Percentiles rank a stretch among this genome's conserved stretches.
phyloP scores from a whole-genome alignment of 2,888 invertebrate species.

The Melinaea marsaeus region DNA sequence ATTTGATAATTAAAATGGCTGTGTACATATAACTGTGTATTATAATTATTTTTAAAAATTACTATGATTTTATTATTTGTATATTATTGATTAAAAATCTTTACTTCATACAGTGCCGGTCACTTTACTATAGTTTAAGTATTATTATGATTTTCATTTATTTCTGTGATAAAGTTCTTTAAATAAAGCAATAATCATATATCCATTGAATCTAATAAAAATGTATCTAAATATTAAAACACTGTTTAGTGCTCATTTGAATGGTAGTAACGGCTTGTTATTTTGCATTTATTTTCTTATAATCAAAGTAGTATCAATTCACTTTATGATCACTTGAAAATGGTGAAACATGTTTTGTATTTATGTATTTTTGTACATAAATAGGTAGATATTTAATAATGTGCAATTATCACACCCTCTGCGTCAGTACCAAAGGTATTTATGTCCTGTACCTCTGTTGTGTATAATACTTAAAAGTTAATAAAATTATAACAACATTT shows the following conservation, averaged over 20 bases:
- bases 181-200: conserved; percentile 1
- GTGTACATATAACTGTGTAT: too few species aligned
- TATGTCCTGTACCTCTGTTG: conserved; percentile 70
- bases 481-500: conserved; percentile 46
- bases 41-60: too few species aligned
- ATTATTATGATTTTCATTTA: background rate
- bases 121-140: background rate
- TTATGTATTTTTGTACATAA: conserved; percentile 73
- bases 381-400: conserved; percentile 68
- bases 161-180: conserved; percentile 3
- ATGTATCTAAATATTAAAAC: background rate
- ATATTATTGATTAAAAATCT: too few species aligned
- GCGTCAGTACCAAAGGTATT: conserved; percentile 74
- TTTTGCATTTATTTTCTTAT: background rate
- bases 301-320: too few species aligned
- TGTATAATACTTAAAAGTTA: conserved; percentile 71
- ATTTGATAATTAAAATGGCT: too few species aligned
- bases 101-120: too few species aligned
- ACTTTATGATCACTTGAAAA: conserved; percentile 7
- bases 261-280: background rate
- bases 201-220: background rate
- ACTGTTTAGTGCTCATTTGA: background rate
- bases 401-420: conserved; percentile 71
- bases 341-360: conserved; percentile 47
- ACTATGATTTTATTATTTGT: too few species aligned